Percentiles rank a stretch among this genome's conserved stretches.
Evolutionary conservation across 2,113 vertebrate species (phyloP).

Genomic region (Regulus satrapa): DNA sequence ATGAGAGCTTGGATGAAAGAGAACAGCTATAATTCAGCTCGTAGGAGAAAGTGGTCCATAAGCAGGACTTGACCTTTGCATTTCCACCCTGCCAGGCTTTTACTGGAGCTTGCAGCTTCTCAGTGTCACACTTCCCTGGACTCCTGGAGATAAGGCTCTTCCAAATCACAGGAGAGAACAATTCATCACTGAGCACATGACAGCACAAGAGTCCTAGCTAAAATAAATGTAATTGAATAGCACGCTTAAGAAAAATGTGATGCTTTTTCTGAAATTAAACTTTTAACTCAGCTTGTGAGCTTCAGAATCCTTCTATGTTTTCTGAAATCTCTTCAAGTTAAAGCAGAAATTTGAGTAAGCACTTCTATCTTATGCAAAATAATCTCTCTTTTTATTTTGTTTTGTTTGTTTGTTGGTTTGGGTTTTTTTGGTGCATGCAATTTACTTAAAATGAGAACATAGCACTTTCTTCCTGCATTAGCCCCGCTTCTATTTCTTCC

Average conservation of each 20-base stretch:
- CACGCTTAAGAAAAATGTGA: background rate
- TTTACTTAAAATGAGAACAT: background rate
- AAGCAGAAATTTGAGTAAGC: background rate
- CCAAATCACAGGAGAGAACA: background rate
- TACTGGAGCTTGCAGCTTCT: background rate
- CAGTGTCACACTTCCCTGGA: background rate
- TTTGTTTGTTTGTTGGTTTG: background rate
- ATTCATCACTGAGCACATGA: background rate
- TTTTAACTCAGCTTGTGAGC: background rate
- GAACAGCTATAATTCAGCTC: rapidly evolving
- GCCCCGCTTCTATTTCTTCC: background rate
- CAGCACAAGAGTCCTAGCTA: background rate
- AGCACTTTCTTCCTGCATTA: background rate
- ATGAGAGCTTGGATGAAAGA: background rate
- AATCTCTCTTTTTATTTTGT: background rate
- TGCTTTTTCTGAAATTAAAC: background rate
- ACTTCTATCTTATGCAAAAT: background rate
- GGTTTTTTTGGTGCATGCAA: background rate
- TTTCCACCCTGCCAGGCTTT: background rate
- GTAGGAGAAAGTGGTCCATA: rapidly evolving
- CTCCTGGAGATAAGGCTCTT: background rate
- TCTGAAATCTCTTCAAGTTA: background rate
- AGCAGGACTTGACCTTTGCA: background rate
- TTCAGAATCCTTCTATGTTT: background rate
- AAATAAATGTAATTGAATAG: background rate